Evolutionary conservation across 2,888 invertebrate species (phyloP).

Genomic region (Gerris lacustris): DNA sequence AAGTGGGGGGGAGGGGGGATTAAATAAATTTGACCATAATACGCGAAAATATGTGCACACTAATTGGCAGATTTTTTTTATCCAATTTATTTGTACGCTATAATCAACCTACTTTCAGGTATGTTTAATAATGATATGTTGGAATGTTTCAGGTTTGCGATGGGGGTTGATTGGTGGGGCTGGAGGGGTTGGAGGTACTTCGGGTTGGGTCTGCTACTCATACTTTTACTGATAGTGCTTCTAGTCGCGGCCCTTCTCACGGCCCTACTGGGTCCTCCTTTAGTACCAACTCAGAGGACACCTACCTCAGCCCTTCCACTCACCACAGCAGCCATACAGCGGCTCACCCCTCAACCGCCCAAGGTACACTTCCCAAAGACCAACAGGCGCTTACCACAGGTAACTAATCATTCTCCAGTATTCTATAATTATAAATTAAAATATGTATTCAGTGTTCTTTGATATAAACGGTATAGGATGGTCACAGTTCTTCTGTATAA

Average conservation of each 20-base stretch:
- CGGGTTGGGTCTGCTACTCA: neutral
- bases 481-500: too few relatives aligned
- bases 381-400: conserved; percentile 51
- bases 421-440: too few relatives aligned
- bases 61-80: too few relatives aligned
- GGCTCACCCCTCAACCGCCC: conserved; percentile 20
- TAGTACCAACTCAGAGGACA: conserved; percentile 3
- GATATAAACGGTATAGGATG: too few relatives aligned
- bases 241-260: neutral
- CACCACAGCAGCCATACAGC: conserved; percentile 15
- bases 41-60: too few relatives aligned
- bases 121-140: neutral
- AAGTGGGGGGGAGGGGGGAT: too few relatives aligned
- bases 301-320: conserved; percentile 8
- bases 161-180: conserved; percentile 1
- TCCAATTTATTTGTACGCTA: too few relatives aligned
- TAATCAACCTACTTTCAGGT: too few relatives aligned
- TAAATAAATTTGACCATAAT: too few relatives aligned
- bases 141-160: neutral
- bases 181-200: neutral
- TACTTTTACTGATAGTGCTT: neutral
- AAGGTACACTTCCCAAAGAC: conserved; percentile 51
- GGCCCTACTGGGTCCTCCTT: neutral
- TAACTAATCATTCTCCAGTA: conserved; percentile 11
- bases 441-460: too few relatives aligned